Conservation (phyloP, 2,113 vertebrate genomes). For the Perca flavescens region DNA sequence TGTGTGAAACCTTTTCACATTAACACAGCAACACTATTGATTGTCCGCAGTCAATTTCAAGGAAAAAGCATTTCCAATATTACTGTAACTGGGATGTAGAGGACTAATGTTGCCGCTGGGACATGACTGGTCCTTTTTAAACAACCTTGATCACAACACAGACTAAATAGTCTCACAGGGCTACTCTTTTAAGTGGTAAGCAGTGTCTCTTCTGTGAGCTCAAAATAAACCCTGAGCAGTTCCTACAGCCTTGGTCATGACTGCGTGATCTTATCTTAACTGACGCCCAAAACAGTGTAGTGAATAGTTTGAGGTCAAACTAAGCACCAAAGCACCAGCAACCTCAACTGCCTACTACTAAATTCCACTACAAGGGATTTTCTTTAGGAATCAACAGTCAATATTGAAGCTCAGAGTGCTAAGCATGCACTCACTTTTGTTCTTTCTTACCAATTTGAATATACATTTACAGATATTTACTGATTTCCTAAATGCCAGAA, state of each 20-base stretch:
- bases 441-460: neutral
- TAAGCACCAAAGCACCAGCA: neutral
- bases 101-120: constrained; percentile 5
- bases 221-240: constrained; percentile 18
- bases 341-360: neutral
- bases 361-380: neutral
- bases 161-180: neutral
- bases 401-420: neutral
- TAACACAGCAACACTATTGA: constrained; percentile 66
- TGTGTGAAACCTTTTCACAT: constrained; percentile 55
- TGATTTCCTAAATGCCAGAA: neutral
- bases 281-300: neutral
- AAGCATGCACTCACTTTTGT: neutral
- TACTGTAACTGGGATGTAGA: neutral
- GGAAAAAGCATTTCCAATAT: constrained; percentile 44
- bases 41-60: constrained; percentile 45
- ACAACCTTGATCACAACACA: constrained; percentile 4
- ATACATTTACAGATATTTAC: neutral
- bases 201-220: neutral
- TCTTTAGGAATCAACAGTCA: neutral
- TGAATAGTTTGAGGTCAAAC: constrained; percentile 30
- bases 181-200: neutral
- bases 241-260: neutral
- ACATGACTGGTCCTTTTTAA: constrained; percentile 28
- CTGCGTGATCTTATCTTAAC: constrained; percentile 14